phyloP scores from a whole-genome alignment of 2,797 vertebrate species.

The Tamandua tetradactyla region DNA sequence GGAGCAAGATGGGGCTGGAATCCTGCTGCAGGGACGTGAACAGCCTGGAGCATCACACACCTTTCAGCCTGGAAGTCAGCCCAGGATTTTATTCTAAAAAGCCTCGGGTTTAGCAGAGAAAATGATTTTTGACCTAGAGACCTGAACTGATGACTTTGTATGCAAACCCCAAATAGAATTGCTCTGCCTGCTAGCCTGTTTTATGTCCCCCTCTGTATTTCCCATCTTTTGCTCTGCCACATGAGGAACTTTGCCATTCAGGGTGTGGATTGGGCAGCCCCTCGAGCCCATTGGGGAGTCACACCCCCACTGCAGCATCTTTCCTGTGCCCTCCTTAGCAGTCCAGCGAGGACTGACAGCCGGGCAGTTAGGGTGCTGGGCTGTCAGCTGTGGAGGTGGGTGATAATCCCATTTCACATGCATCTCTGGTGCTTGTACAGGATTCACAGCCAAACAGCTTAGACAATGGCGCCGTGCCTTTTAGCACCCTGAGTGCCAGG shows the following conservation, averaged over 20 bases:
- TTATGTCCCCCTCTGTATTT: conserved; percentile 52
- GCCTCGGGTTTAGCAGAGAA: conserved; percentile 86
- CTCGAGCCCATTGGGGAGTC: neutral
- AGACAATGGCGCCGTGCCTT: neutral
- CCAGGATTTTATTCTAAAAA: conserved; percentile 85
- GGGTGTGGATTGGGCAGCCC: neutral
- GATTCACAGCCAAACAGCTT: neutral
- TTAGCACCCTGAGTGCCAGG: neutral
- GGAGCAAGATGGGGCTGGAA: neutral
- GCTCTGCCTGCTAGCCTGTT: conserved; percentile 79
- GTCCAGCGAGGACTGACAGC: neutral
- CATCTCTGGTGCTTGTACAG: neutral
- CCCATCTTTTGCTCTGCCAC: conserved; percentile 72
- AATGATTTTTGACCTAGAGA: conserved; percentile 86
- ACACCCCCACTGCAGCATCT: accelerated
- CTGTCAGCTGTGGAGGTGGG: neutral
- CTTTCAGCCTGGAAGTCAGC: conserved; percentile 79
- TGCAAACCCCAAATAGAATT: conserved; percentile 81
- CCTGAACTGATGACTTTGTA: conserved; percentile 85
- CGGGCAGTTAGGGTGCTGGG: neutral
- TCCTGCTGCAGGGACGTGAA: neutral
- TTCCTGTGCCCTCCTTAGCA: accelerated
- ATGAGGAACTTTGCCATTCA: neutral
- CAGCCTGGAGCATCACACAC: conserved; percentile 13
- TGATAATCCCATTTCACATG: neutral